Evolutionary conservation across 1,140 invertebrate species (phyloP).

Genomic region (Drosophila takahashii): DNA sequence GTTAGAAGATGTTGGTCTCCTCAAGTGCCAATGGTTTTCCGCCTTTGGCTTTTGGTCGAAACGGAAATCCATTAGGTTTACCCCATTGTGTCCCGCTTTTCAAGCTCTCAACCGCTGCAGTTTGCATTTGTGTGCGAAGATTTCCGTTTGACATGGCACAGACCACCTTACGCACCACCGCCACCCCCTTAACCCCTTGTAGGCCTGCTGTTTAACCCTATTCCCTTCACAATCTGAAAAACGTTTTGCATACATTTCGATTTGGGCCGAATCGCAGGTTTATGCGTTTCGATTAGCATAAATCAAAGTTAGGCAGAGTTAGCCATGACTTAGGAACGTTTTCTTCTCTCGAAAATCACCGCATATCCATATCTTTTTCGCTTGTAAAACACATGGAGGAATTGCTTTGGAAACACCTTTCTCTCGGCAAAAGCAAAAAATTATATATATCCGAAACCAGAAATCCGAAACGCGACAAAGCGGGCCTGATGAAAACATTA

Average conservation of each 20-base stretch:
- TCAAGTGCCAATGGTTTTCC: conserved; percentile 76
- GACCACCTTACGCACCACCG: not conserved
- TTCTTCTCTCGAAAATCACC: conserved; percentile 7
- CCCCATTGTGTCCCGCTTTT: conserved; percentile 26
- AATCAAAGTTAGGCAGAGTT: conserved; percentile 55
- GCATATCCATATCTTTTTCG: conserved; percentile 42
- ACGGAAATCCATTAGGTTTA: conserved; percentile 79
- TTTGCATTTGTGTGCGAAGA: conserved; percentile 69
- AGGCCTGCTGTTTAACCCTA: not conserved
- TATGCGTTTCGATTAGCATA: conserved; percentile 77
- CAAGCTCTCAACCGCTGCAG: conserved; percentile 39
- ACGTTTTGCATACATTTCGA: conserved; percentile 71
- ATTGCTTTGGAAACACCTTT: conserved; percentile 74
- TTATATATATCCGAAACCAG: conserved; percentile 48
- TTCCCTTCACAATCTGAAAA: conserved; percentile 49
- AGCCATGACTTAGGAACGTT: conserved; percentile 32
- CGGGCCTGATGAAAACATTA: conserved; percentile 77
- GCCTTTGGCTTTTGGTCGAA: conserved; percentile 60
- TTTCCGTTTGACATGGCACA: conserved; percentile 74
- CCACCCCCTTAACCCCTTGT: not conserved
- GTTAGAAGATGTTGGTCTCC: conserved; percentile 22
- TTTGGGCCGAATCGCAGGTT: conserved; percentile 25
- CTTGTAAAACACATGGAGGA: conserved; percentile 69
- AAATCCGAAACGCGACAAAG: conserved; percentile 50
- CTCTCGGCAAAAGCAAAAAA: conserved; percentile 48